phyloP scores from a whole-genome alignment of 2,797 vertebrate species.

The Artibeus lituratus region DNA sequence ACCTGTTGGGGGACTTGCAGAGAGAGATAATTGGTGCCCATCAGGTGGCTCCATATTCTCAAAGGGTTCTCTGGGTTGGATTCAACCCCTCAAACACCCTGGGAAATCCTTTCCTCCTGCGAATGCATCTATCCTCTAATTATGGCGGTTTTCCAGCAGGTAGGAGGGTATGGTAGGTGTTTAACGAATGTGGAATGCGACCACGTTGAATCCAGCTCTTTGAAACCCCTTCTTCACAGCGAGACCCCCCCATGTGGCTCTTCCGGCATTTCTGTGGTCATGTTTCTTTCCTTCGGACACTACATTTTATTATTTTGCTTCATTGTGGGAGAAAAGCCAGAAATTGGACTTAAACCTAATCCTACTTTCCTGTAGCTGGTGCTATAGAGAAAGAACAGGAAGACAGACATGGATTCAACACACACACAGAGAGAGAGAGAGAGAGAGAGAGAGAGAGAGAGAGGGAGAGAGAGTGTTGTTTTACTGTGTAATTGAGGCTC shows the following conservation, averaged over 20 bases:
- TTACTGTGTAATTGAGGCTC: neutral
- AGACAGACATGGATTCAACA: neutral
- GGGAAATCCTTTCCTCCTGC: neutral
- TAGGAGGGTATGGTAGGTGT: neutral
- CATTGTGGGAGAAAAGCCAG: neutral
- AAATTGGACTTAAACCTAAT: neutral
- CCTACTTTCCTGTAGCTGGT: neutral
- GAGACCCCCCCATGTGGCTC: neutral
- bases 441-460: neutral
- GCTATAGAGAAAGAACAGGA: neutral
- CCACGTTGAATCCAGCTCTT: neutral
- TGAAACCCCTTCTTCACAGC: neutral
- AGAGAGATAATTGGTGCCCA: neutral
- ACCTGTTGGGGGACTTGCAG: neutral
- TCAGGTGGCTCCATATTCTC: neutral
- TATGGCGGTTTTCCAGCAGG: neutral
- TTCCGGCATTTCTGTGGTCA: neutral
- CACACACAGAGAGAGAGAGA: neutral
- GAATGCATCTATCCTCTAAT: neutral
- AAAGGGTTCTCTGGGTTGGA: neutral
- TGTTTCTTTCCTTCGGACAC: neutral
- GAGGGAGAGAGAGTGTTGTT: neutral
- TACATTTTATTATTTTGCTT: constrained; percentile 9
- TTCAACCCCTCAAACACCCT: neutral
- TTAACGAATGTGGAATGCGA: neutral